Conservation (phyloP, 2,888 invertebrate species). For the Idaea aversata region DNA sequence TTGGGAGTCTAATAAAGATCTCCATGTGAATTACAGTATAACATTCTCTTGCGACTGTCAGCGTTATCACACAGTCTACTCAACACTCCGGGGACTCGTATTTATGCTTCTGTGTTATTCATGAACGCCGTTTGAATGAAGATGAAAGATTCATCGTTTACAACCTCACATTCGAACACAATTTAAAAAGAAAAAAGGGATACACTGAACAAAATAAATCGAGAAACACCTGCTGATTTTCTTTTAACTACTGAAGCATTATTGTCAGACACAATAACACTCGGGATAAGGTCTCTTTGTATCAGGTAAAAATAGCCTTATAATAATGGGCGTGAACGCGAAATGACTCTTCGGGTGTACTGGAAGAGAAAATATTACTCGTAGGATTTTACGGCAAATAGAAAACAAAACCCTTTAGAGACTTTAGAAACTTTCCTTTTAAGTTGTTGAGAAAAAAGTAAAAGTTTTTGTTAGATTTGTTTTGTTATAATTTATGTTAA, state of each 20-base stretch:
- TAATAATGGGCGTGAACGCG: slow-evolving; percentile 51
- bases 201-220: slow-evolving; percentile 25
- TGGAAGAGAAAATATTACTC: slow-evolving; percentile 60
- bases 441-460: slow-evolving; percentile 15
- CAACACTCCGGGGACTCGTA: slow-evolving; percentile 54
- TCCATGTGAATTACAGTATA: slow-evolving; percentile 56
- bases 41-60: slow-evolving; percentile 42
- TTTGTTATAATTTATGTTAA: slow-evolving; percentile 12
- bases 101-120: slow-evolving; percentile 71
- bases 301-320: slow-evolving; percentile 48
- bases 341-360: slow-evolving; percentile 64
- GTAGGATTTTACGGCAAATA: slow-evolving; percentile 55
- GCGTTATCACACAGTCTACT: slow-evolving; percentile 59
- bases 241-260: slow-evolving; percentile 35
- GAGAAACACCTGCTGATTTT: slow-evolving; percentile 28
- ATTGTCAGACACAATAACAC: slow-evolving; percentile 45
- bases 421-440: slow-evolving; percentile 26
- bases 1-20: slow-evolving; percentile 61
- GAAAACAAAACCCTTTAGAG: slow-evolving; percentile 45
- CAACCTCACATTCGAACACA: slow-evolving; percentile 31
- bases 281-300: slow-evolving; percentile 39
- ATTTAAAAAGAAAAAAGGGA: slow-evolving; percentile 14
- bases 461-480: slow-evolving; percentile 10
- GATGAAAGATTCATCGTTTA: slow-evolving; percentile 59
- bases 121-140: slow-evolving; percentile 71